Evolutionary conservation across 2,113 vertebrate species (phyloP), one percentile per base, ranked within the genome.

Genomic region (Melanotaenia duboulayi): DNA sequence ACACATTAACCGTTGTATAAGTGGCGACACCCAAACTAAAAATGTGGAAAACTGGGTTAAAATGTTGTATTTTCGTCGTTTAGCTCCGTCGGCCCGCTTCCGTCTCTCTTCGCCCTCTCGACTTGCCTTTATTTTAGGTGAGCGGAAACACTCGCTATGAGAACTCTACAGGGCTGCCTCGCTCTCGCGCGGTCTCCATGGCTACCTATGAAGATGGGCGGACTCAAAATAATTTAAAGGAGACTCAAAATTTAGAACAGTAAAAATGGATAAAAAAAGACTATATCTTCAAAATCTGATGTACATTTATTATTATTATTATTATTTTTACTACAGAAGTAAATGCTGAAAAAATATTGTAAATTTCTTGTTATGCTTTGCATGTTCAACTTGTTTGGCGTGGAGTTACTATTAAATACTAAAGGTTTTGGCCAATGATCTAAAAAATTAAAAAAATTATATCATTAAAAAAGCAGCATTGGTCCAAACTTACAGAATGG

Each of bases 171-270:
- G 88, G 87, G 81, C 88, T 84, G 93, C 87, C 91, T 89, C 56
- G 89, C 76, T 92, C 90, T 91, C 76, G 87, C 87, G 76, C 90
- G 83, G 89, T 94, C 80, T 88, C 94, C 89, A 94, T 93, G 89
- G 89, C 83, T 81, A 94, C 90, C 58, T 28, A 65, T 59, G 55
- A 39, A 65, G 72, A 73, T 39, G 86, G 91, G 91, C 80, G 91
- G 87, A 0, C 14, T 78, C 49, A 71, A 69, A 58, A 42, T 10
- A 7, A 9, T 35, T 35, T 35, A 35, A 35, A 35, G 32, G 32
- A 9, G 32, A 35, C 32, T 35, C 32, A 56, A 3, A 56, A 14
- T 51, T 40, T 7, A 37, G 0, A 50, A 19, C 32, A 78, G 49
- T 22, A 23, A 46, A 20, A 25, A 39, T 28, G 3, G 6, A 28